Evolutionary conservation across 2,113 vertebrate genomes (phyloP), one percentile per base, ranked within the genome.

Genomic region (Festucalex cinctus): DNA sequence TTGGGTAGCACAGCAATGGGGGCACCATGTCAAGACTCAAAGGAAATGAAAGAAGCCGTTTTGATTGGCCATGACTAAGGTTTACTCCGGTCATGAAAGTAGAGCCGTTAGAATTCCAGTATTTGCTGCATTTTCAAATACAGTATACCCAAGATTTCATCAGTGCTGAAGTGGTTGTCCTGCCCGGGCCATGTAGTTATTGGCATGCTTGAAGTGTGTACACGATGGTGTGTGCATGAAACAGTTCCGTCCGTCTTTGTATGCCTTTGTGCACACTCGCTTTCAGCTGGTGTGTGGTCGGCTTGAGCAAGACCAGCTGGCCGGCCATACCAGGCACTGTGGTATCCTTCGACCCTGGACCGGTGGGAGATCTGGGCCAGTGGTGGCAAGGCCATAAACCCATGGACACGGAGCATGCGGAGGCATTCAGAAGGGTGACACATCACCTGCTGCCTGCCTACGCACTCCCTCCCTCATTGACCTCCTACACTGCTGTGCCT

Each of bases 361-460:
- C 61, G 10, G 82, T 68, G 75, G 87, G 84, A 73, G 82, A 75
- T 83, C 79, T n/a, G 62, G 79, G 82, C 74, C 48, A 44, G 59
- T 36, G 44, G 74, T 76, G 83, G 79, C 82, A 87, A 22, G 65
- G 73, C 74, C 70, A 86, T 87, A 86, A 89, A 87, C 88, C 83
- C 78, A 82, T 22, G 62, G 79, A 86, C 86, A 72, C 74, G 60
- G 83, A 85, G 85, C 87, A 89, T 88, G 88, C 83, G 83, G 87
- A 88, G 87, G 77, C 79, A 79, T 86, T 86, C 82, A 75, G 82
- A 76, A 79, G 85, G 73, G 77, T 76, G 74, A 86, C 83, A 70
- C 75, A 76, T 83, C 78, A 81, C 85, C 86, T 85, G 82, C 83
- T 81, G 80, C 83, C 80, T 76, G 81, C 82, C 71, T 65, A 78